Evolutionary conservation across 1,140 invertebrate species (phyloP), one percentile per base, ranked within the genome.

Genomic region (Sitophilus oryzae): DNA sequence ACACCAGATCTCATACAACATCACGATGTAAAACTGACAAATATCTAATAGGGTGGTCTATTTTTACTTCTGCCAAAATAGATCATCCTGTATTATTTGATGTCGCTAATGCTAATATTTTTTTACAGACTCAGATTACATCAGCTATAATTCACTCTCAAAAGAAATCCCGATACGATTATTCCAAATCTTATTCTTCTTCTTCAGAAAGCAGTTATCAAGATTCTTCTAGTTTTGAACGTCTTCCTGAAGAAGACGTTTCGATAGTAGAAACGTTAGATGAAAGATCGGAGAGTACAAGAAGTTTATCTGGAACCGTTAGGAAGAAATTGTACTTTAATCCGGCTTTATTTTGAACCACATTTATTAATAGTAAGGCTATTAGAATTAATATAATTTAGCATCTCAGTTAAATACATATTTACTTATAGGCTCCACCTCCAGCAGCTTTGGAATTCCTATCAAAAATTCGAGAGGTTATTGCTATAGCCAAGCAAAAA

Each of bases 371-470:
- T 85, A 73, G 89, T 91, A 77, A 79, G 78, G 74, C 5, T 56
- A 16, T 19, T 21, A 10, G 21, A 5, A 8, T 25, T 46, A 16
- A 0, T 5, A 18, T 11, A 40, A 9, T 35, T 35, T 35, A 9
- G 34, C 34, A 35, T n/a, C n/a, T n/a, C n/a, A n/a, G 34, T 35
- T 35, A 35, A 35, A 35, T 35, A 35, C 9, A 9, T 35, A 9
- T 35, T 35, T 9, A 35, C 34, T 78, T 77, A 15, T 69, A 91
- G 86, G 82, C 86, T 53, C 90, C 89, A 22, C 89, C 90, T 11
- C 86, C 88, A 55, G 89, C 88, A 19, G 88, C 89, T 16, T 71
- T 91, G 50, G 89, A 93, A 74, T 92, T 93, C 69, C 73, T 93
- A 14, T 76, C 82, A 0, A 90, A 91, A 76, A 91, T 93, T 48